Evolutionary conservation across 2,797 vertebrate genomes (phyloP).

Genomic region (Sphaeramia orbicularis): DNA sequence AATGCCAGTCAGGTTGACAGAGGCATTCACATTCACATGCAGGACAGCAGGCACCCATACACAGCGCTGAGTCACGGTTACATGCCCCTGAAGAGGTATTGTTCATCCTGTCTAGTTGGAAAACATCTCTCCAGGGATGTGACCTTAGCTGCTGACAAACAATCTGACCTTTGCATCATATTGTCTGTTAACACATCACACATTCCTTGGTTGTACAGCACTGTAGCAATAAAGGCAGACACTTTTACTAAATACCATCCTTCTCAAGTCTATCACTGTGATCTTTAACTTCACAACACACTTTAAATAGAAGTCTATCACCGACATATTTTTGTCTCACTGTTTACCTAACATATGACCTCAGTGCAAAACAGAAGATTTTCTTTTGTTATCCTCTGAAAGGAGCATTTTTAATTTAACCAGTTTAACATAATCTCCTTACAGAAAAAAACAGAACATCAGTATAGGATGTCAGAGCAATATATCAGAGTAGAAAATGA

Average conservation of each 20-base stretch:
- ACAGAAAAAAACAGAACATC: background rate
- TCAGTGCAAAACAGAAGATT: background rate
- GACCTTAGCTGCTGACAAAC: conserved; percentile 74
- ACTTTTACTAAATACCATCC: background rate
- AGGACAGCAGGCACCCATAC: conserved; percentile 40
- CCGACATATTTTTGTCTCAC: too few relatives aligned
- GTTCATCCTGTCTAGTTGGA: conserved; percentile 70
- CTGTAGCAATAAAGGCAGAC: conserved; percentile 9
- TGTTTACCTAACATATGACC: too few relatives aligned
- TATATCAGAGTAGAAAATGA: background rate
- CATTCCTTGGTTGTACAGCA: conserved; percentile 12
- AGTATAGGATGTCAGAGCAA: background rate
- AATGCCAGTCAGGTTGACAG: conserved; percentile 61
- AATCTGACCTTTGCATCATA: conserved; percentile 75
- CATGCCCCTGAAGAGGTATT: conserved; percentile 68
- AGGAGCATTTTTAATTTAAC: too few relatives aligned
- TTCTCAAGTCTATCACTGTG: background rate
- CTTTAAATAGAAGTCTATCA: too few relatives aligned
- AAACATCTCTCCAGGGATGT: conserved; percentile 68
- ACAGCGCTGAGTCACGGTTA: conserved; percentile 70
- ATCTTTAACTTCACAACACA: background rate
- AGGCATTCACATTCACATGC: conserved; percentile 69
- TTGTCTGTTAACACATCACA: conserved; percentile 54
- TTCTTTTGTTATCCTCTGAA: background rate
- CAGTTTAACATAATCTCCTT: background rate